Conservation (phyloP, 2,113 vertebrate species). For the Hippocampus guttulatus region DNA sequence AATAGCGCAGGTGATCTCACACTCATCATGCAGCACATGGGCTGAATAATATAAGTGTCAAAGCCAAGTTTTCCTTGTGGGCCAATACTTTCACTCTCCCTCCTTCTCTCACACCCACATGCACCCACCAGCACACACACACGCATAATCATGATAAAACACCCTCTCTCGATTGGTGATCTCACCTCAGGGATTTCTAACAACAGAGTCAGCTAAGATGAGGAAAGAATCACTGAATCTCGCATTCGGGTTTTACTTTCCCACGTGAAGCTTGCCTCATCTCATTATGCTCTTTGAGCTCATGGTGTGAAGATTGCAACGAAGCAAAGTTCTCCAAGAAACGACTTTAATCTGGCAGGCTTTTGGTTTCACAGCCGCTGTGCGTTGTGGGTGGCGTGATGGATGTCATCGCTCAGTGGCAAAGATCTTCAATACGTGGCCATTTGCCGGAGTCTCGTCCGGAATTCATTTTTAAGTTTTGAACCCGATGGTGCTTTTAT, state of each 20-base stretch:
- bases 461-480: constrained; percentile 3
- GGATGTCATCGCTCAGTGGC: not conserved
- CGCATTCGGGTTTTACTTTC: constrained; percentile 11
- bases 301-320: not conserved
- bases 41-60: constrained; percentile 29
- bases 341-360: constrained; percentile 14
- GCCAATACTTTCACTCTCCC: constrained; percentile 4
- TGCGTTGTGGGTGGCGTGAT: not conserved
- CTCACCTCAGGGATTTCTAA: constrained; percentile 32
- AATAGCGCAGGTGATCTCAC: not conserved
- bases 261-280: constrained; percentile 23
- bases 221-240: constrained; percentile 19
- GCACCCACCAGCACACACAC: constrained; percentile 14
- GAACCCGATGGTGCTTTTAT: not conserved
- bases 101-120: not conserved
- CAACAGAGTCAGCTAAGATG: constrained; percentile 31
- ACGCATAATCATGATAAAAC: constrained; percentile 51
- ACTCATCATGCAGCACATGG: constrained; percentile 4
- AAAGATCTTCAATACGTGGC: not conserved
- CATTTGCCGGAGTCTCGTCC: constrained; percentile 8
- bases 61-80: constrained; percentile 6
- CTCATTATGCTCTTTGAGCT: constrained; percentile 17
- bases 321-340: constrained; percentile 14
- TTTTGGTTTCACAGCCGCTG: constrained; percentile 12
- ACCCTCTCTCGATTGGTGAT: constrained; percentile 18